phyloP scores from a whole-genome alignment of 2,888 invertebrate genomes.

The Linyphia triangularis region DNA sequence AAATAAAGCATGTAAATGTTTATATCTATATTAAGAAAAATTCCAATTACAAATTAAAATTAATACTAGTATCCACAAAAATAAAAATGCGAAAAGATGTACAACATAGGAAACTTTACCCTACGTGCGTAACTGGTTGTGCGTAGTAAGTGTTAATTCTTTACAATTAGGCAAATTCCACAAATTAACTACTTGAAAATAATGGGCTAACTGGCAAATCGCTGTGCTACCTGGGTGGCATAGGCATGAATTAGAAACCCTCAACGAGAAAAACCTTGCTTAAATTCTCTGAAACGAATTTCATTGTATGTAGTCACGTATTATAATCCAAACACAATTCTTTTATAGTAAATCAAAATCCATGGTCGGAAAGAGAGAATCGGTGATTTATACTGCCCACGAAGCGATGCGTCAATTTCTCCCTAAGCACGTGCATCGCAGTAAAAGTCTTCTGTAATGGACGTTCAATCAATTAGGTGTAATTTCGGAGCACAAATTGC shows the following conservation, averaged over 20 bases:
- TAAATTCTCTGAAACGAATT: too few species aligned
- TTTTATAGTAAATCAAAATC: not conserved
- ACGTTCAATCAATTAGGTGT: conserved; percentile 41
- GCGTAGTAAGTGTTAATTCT: not conserved
- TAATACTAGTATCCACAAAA: not conserved
- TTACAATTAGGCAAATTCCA: not conserved
- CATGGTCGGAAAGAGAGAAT: not conserved
- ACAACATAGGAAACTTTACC: not conserved
- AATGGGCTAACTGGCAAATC: too few species aligned
- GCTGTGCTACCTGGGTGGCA: too few species aligned
- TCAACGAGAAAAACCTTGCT: too few species aligned
- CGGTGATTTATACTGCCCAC: conserved; percentile 1
- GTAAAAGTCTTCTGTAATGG: conserved; percentile 13
- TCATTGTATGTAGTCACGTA: not conserved
- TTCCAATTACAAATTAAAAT: too few species aligned
- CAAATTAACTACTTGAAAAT: too few species aligned
- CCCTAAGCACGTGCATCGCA: not conserved
- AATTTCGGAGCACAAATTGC: conserved; percentile 52
- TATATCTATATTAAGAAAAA: too few species aligned
- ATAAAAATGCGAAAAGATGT: not conserved
- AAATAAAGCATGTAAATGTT: too few species aligned
- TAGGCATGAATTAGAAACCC: too few species aligned
- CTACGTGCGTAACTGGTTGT: not conserved
- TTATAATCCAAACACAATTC: not conserved
- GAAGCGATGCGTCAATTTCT: not conserved